These are phyloP conservation scores for Tursiops truncatus DNA, from an alignment of 2,113 vertebrate genomes.

Conservation along the genomic window DNA sequence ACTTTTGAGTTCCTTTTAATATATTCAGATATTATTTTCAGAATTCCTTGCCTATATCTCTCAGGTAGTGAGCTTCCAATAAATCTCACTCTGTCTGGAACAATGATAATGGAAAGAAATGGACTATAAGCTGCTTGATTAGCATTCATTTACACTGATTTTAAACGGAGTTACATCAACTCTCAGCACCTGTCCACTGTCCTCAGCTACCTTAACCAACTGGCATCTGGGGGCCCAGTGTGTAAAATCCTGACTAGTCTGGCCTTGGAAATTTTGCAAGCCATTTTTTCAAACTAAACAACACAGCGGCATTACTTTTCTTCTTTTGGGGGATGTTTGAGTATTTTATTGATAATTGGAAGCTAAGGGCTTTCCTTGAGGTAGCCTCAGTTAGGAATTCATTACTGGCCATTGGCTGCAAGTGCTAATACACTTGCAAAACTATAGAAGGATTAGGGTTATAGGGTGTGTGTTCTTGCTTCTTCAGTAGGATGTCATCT, in stretches of 20 bases:
- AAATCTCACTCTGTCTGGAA: background rate
- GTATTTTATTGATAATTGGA: background rate
- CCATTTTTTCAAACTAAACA: background rate
- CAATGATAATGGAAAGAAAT: background rate
- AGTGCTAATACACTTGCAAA: background rate
- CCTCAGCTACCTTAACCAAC: background rate
- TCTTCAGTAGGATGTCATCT: background rate
- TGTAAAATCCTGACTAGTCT: background rate
- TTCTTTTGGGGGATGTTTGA: background rate
- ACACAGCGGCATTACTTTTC: background rate
- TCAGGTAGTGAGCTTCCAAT: conserved; percentile 12
- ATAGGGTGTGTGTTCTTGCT: background rate
- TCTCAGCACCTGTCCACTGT: background rate
- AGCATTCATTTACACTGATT: background rate
- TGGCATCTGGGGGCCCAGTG: background rate
- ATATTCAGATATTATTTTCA: conserved; percentile 32
- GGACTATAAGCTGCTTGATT: background rate
- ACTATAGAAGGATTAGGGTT: background rate
- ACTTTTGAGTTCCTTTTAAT: conserved; percentile 27
- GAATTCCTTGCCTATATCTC: conserved; percentile 24
- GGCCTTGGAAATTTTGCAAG: background rate
- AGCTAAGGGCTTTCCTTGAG: background rate
- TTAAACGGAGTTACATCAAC: background rate
- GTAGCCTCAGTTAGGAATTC: background rate
- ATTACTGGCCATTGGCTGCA: background rate